Conservation (phyloP, 2,888 invertebrate genomes). For the Allygus modestus region DNA sequence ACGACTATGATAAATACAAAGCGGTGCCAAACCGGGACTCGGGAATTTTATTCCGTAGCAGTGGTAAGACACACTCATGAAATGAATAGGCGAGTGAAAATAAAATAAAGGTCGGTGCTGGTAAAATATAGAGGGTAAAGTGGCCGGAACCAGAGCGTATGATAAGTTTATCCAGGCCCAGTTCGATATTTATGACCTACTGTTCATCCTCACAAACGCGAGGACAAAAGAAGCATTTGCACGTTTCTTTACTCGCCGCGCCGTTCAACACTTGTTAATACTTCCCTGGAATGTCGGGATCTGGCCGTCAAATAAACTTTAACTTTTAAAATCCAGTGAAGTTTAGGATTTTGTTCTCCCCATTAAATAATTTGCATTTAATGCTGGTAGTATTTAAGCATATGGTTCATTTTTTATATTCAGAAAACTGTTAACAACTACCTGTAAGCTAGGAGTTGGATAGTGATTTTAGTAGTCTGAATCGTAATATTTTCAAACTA, state of each 20-base stretch:
- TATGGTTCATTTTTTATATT: too few species aligned
- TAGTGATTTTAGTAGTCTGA: too few species aligned
- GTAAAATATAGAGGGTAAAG: constrained; percentile 43
- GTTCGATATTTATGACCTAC: constrained; percentile 41
- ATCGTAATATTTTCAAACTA: too few species aligned
- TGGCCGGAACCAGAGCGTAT: constrained; percentile 38
- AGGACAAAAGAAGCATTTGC: constrained; percentile 28
- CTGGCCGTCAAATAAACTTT: too few species aligned
- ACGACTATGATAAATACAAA: not conserved
- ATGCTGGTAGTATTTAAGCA: too few species aligned
- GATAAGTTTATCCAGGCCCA: constrained; percentile 38
- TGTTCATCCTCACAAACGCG: constrained; percentile 27
- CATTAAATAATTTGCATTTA: too few species aligned
- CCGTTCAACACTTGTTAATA: constrained; percentile 9
- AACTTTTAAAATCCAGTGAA: too few species aligned
- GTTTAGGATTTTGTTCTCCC: too few species aligned
- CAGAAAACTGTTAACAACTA: too few species aligned
- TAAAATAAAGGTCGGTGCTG: constrained; percentile 15
- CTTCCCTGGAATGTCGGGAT: not conserved
- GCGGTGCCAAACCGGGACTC: not conserved
- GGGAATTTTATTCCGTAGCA: not conserved
- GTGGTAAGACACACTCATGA: not conserved
- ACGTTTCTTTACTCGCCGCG: not conserved
- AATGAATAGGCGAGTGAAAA: constrained; percentile 38
- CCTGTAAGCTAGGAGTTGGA: too few species aligned